Conservation (phyloP, 2,797 vertebrate species). For the Margarornis squamiger region DNA sequence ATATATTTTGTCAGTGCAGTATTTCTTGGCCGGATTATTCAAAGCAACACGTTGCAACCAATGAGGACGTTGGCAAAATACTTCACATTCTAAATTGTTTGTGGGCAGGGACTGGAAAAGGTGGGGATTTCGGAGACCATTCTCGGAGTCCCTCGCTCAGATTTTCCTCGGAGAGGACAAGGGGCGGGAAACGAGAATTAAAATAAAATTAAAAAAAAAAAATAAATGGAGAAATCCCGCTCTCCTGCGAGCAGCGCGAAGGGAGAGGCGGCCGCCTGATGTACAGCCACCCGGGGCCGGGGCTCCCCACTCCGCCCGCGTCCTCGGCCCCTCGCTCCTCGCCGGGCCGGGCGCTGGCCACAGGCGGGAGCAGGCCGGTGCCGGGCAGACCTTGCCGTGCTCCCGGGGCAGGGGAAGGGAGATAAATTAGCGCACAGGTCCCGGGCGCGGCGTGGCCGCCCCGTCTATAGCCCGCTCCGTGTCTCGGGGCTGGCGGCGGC, state of each 20-base stretch:
- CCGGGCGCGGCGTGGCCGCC: background rate
- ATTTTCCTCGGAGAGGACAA: background rate
- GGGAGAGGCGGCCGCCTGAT: background rate
- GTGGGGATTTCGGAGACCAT: background rate
- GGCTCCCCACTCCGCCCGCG: background rate
- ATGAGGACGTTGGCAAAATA: slow-evolving; percentile 27
- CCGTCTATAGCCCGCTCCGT: slow-evolving; percentile 9
- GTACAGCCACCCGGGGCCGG: too few species aligned
- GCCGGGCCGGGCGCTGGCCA: background rate
- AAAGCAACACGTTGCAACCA: slow-evolving; percentile 67
- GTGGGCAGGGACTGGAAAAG: background rate
- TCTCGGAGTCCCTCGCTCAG: background rate
- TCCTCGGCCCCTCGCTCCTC: background rate
- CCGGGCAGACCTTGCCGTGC: background rate
- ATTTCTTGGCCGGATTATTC: slow-evolving; percentile 63
- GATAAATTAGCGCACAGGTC: background rate
- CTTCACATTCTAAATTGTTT: slow-evolving; percentile 57
- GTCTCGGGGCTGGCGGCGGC: slow-evolving; percentile 2
- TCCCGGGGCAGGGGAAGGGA: background rate
- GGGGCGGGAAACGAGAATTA: background rate
- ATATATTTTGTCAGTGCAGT: slow-evolving; percentile 81
- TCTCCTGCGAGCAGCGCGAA: background rate
- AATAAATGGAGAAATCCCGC: background rate
- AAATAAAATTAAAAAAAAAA: background rate
- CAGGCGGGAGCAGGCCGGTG: background rate